These are phyloP conservation scores for Trematocara unimaculatum DNA, from an alignment of 2,113 vertebrate genomes.

Conservation along the genomic window DNA sequence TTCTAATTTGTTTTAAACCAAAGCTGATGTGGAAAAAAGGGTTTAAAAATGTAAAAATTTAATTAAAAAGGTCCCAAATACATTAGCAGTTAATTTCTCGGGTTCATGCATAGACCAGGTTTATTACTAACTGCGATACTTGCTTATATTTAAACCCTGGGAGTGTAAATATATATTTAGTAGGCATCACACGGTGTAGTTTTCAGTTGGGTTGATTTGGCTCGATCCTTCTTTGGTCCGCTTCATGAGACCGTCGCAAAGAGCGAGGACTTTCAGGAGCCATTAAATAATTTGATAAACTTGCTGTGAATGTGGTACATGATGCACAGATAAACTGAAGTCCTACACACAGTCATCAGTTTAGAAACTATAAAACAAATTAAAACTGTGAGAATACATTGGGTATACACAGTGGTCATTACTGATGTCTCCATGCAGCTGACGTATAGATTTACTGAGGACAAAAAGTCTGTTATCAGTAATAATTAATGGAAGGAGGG, in stretches of 20 bases:
- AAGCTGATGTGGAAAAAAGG: conserved; percentile 24
- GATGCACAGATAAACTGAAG: conserved; percentile 1
- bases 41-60: background rate
- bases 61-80: background rate
- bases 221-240: background rate
- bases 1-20: conserved; percentile 42
- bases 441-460: background rate
- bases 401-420: background rate
- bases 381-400: background rate
- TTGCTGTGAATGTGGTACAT: conserved; percentile 13
- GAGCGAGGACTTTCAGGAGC: background rate
- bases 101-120: background rate
- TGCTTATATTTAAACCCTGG: background rate
- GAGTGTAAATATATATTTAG: background rate
- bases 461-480: background rate
- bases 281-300: background rate
- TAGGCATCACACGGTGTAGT: background rate
- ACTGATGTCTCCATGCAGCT: background rate
- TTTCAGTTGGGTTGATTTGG: background rate
- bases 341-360: background rate
- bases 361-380: background rate
- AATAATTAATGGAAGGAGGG: background rate
- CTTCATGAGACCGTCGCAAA: background rate
- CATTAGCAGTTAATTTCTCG: background rate
- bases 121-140: background rate